Base-by-base conservation (phyloP, 1,140 invertebrate genomes). In the Agraylea sexmaculata region DNA sequence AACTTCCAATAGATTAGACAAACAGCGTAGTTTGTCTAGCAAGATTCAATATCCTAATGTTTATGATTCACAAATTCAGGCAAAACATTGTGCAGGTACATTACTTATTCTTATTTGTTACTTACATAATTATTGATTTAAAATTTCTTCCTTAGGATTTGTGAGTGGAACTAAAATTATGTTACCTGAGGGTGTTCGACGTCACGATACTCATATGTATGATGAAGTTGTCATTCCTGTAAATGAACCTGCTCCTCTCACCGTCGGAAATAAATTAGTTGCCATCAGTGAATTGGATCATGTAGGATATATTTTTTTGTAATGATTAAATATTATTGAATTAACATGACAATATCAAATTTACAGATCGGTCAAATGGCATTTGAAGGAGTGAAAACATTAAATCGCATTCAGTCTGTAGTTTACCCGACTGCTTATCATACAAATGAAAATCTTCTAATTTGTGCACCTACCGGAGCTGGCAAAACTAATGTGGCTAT, bases 401-500 rank as follows among this genome's bases (percentile, higher is more conserved):
- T 99, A 11, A 99, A 99, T 66, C 67, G 80, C 39, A 97, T 99
- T 46, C 95, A 99, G 59, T 89, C 87, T 0, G 80, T 97, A 34
- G 95, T 99, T 0, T 99, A 86, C 64, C 76, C 91, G 30, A 77
- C 87, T 2, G 96, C 96, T 0, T 98, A 97, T 66, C 79, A 89
- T 53, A 90, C 88, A 6, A 95, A 97, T 60, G 90, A 99, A 56
- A 99, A 99, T 64, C 69, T 99, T 52, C 61, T 99, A 4, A 87
- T 96, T 43, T 94, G 91, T 66, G 92, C 92, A 0, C 92, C 92
- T 0, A 96, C 92, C 1, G 92, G 92, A 13, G 91, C 92, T 3
- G 92, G 91, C 35, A 99, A 99, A 68, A 99, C 96, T 0, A 99
- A 99, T 62, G 91, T 99, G 43, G 96, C 96, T 1, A 76, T 99